Evolutionary conservation across 2,888 invertebrate genomes (phyloP), one percentile per base, ranked within the genome.

Genomic region (Lamellibrachia columna): DNA sequence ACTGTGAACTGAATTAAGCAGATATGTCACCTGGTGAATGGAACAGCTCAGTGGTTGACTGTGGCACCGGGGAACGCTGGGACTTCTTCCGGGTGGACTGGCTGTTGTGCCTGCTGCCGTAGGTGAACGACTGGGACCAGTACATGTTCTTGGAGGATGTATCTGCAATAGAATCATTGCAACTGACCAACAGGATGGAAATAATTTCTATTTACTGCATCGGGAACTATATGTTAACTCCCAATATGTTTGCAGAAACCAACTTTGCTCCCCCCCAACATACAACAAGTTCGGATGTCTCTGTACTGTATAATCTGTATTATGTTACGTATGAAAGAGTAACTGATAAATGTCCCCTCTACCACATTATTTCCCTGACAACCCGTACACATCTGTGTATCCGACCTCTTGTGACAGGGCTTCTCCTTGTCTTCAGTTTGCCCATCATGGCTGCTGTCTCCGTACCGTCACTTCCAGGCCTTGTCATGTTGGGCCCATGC

Each of bases 361-460:
- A 75, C 75, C n/a, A 22, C 22, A 75, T 22, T 3, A 1, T 75
- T 15, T 22, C 22, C 75, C 11, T 75, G 15, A 15, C 22, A 15
- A 75, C 15, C 22, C 15, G 0, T 75, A 75, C 15, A 75, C 6
- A 7, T 58, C 58, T 22, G 11, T 75, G 6, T 75, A 75, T 75
- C 75, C 75, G 15, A 75, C 75, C 75, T 75, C 75, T 75, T 22
- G 75, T 75, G 75, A 75, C 75, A 75, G 75, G 75, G n/a, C 75
- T 75, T 75, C 75, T 75, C 75, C 22, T 75, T 15, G 75, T 22
- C 75, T 75, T n/a, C 75, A 75, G 75, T 75, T 75, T 75, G 75
- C 75, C 75, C 22, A n/a, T n/a, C 75, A 75, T 11, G 22, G 75
- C 75, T 75, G 75, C 75, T 75, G 75, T 40, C 40, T 40, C 1